Evolutionary conservation across 2,113 vertebrate genomes (phyloP).

Genomic region (Cyanocitta stelleri): DNA sequence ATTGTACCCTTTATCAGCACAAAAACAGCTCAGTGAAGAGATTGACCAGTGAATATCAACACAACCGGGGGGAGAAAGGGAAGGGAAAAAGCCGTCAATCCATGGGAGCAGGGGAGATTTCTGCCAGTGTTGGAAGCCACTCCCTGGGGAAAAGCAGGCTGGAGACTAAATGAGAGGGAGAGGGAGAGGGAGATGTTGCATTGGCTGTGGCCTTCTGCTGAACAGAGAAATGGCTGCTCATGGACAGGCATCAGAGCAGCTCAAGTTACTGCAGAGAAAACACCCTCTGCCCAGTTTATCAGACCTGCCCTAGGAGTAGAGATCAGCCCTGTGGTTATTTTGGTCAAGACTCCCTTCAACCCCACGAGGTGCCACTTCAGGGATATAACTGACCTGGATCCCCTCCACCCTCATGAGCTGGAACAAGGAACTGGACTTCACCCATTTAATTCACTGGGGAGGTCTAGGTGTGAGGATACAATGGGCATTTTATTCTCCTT

Average conservation of each 20-base stretch:
- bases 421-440: neutral
- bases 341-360: neutral
- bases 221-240: neutral
- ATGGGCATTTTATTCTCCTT: neutral
- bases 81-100: neutral
- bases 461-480: neutral
- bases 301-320: neutral
- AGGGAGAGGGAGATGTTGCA: neutral
- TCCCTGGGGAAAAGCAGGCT: neutral
- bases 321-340: neutral
- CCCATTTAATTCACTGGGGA: neutral
- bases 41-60: neutral
- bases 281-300: neutral
- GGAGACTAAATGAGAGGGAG: neutral
- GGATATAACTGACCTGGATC: neutral
- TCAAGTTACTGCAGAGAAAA: neutral
- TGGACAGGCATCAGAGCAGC: rapidly evolving
- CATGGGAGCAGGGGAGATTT: neutral
- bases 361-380: neutral
- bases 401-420: neutral
- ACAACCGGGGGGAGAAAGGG: neutral
- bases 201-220: neutral
- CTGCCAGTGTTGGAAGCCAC: neutral
- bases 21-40: neutral
- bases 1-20: neutral